These are phyloP conservation scores for Macrophya alboannulata DNA, from an alignment of 2,888 invertebrate species.

Conservation along the genomic window DNA sequence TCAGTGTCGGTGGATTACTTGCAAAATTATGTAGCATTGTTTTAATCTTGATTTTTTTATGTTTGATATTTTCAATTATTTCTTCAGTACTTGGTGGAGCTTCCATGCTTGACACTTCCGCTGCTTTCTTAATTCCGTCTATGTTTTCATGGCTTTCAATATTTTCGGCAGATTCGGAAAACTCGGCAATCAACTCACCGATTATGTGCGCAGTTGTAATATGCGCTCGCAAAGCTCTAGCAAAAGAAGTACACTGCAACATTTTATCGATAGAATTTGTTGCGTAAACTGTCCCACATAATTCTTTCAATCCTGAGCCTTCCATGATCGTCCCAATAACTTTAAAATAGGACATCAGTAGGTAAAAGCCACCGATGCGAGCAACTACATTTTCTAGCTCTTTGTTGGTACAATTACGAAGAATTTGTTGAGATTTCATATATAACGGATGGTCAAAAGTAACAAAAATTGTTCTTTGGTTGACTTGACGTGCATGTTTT, in stretches of 20 bases:
- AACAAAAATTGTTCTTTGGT: conserved; percentile 58
- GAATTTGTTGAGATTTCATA: conserved; percentile 62
- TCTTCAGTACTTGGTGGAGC: neutral
- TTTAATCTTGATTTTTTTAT: neutral
- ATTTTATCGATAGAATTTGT: conserved; percentile 59
- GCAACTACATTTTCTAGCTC: conserved; percentile 46
- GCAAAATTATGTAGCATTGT: neutral
- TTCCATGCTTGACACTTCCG: conserved; percentile 1
- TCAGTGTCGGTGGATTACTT: neutral
- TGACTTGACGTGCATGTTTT: conserved; percentile 32
- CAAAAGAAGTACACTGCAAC: conserved; percentile 61
- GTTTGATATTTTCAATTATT: too few species aligned
- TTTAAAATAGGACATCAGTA: conserved; percentile 62
- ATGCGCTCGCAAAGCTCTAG: conserved; percentile 62
- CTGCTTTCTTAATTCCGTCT: neutral
- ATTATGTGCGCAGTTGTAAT: conserved; percentile 6
- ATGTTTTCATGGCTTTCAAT: neutral
- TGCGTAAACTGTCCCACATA: conserved; percentile 60
- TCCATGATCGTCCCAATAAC: conserved; percentile 62
- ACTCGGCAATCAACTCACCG: neutral
- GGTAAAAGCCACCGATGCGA: conserved; percentile 63
- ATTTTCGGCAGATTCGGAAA: neutral
- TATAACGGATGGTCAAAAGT: too few species aligned
- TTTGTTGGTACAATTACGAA: conserved; percentile 12
- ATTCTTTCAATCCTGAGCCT: conserved; percentile 62